Conservation (phyloP, 2,797 vertebrate species). For the Molossus alvarezi region DNA sequence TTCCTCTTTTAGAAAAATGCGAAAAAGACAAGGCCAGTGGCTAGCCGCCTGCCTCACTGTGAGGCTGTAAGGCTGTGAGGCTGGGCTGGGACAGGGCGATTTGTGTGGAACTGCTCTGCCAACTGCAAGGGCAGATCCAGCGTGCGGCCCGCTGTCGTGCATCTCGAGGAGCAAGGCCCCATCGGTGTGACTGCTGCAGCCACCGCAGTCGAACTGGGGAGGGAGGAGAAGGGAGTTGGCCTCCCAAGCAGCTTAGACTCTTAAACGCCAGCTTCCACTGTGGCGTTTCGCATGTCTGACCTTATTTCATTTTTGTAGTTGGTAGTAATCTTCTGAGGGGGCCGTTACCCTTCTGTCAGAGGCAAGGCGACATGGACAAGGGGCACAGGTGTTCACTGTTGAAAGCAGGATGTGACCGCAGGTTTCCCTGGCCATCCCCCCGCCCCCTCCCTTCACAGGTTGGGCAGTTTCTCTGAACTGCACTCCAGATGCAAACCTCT, state of each 20-base stretch:
- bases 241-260: background rate
- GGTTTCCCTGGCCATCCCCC: background rate
- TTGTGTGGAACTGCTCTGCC: no score
- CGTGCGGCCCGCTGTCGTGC: accelerated
- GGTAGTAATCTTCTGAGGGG: background rate
- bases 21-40: accelerated
- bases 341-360: background rate
- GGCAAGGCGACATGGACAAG: no score
- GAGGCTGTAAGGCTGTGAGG: no score
- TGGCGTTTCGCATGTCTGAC: accelerated
- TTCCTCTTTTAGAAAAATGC: background rate
- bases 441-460: accelerated
- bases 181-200: accelerated
- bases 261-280: accelerated
- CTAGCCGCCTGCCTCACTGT: background rate
- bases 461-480: background rate
- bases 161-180: accelerated
- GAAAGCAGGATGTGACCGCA: background rate
- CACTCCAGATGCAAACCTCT: accelerated
- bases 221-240: accelerated
- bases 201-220: accelerated
- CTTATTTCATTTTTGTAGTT: background rate
- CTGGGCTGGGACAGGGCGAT: accelerated
- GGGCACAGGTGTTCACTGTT: background rate
- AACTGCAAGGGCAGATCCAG: no score